Evolutionary conservation across 2,888 invertebrate species (phyloP).

Genomic region (Lasioglossum lativentre): DNA sequence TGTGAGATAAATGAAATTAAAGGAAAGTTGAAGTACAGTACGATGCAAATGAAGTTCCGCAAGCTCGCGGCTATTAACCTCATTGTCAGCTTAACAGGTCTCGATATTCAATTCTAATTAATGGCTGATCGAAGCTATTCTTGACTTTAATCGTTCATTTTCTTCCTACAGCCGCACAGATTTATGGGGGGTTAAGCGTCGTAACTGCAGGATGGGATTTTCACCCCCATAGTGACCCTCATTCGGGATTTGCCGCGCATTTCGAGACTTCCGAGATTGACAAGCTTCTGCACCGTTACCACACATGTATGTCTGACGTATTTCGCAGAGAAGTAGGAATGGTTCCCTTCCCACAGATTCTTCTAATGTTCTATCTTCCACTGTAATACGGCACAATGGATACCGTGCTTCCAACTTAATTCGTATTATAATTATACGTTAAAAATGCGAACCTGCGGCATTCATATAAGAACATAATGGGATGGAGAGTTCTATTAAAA

Average conservation of each 20-base stretch:
- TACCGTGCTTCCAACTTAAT: not conserved
- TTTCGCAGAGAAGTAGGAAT: not conserved
- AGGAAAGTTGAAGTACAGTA: not conserved
- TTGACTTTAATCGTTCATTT: not conserved
- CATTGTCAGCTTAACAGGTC: not conserved
- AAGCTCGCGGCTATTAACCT: not conserved
- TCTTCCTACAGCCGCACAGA: not conserved
- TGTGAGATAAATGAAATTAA: not conserved
- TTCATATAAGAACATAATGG: constrained; percentile 25
- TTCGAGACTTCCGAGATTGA: constrained; percentile 13
- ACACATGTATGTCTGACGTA: not conserved
- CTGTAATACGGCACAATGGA: not conserved
- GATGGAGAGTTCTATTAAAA: constrained; percentile 6
- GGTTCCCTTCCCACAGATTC: not conserved
- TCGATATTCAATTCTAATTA: not conserved
- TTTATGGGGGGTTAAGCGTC: not conserved
- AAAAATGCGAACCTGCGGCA: constrained; percentile 19
- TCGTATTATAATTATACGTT: constrained; percentile 20
- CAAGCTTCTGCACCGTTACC: constrained; percentile 8
- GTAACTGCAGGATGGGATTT: constrained; percentile 4
- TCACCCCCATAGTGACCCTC: not conserved
- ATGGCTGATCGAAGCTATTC: not conserved
- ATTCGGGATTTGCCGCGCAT: not conserved
- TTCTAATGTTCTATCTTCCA: not conserved
- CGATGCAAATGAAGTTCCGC: not conserved